phyloP scores from a whole-genome alignment of 2,888 invertebrate species.

The Clitarchus hookeri region DNA sequence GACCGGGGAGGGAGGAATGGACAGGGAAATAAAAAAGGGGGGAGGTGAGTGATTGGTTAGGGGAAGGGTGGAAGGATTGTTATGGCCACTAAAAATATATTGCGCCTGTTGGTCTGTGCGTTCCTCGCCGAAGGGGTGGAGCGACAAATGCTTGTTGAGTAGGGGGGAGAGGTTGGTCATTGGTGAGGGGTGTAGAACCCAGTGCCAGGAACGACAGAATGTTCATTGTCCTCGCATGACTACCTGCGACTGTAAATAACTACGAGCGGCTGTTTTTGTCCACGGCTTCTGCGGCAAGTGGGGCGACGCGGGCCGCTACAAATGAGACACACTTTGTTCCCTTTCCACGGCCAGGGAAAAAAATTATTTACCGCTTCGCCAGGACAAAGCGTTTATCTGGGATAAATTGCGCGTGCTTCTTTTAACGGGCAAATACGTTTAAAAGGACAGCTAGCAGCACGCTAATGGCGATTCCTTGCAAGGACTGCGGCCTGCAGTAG shows the following conservation, averaged over 20 bases:
- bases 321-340: too few relatives aligned
- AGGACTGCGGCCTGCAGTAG: too few relatives aligned
- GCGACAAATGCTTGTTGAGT: neutral
- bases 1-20: neutral
- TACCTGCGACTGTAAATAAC: neutral
- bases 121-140: neutral
- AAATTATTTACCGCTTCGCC: too few relatives aligned
- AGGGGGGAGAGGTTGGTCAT: neutral
- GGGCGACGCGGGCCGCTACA: too few relatives aligned
- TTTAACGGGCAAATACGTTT: too few relatives aligned
- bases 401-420: too few relatives aligned
- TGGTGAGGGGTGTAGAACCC: neutral
- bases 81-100: constrained; percentile 8
- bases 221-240: neutral
- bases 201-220: neutral
- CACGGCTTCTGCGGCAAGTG: too few relatives aligned
- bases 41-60: neutral
- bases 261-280: neutral
- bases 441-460: too few relatives aligned
- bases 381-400: too few relatives aligned
- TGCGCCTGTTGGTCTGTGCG: neutral
- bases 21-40: neutral
- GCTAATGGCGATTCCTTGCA: too few relatives aligned
- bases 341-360: too few relatives aligned
- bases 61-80: neutral